These are phyloP conservation scores for Odontothrips loti DNA, from an alignment of 2,888 invertebrate genomes.

Conservation along the genomic window DNA sequence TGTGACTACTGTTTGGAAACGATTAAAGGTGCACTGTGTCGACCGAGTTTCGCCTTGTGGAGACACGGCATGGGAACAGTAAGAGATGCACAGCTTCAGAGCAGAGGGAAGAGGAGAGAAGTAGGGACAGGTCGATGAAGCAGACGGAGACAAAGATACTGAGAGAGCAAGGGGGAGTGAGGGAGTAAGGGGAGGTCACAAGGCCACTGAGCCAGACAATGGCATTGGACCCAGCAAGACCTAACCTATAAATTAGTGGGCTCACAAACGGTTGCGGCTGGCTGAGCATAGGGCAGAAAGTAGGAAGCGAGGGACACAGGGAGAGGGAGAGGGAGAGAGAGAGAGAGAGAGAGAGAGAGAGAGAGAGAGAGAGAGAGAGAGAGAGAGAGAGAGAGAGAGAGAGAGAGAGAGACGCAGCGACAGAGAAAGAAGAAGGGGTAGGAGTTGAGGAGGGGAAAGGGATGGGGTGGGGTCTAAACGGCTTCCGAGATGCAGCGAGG, in stretches of 20 bases:
- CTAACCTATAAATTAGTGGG: slow-evolving; percentile 25
- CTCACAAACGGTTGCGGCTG: slow-evolving; percentile 3
- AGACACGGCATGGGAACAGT: no score
- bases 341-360: neutral
- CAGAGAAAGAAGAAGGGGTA: neutral
- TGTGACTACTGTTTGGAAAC: no score
- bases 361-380: neutral
- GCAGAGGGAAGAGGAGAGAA: neutral
- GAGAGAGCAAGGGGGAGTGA: neutral
- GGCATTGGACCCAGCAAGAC: slow-evolving; percentile 9
- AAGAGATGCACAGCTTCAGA: neutral
- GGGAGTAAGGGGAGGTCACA: neutral
- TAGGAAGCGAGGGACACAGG: neutral
- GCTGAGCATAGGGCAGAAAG: slow-evolving; percentile 5
- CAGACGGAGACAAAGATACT: neutral
- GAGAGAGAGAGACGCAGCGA: neutral
- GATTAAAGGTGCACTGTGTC: no score
- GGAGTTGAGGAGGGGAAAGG: neutral
- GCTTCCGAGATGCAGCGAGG: no score
- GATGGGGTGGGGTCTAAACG: neutral
- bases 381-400: neutral
- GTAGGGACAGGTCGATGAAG: no score
- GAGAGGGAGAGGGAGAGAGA: neutral
- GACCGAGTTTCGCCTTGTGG: no score
- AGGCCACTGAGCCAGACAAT: slow-evolving; percentile 12